phyloP scores from a whole-genome alignment of 92 coral and sea anemone species.

The Zoanthus sociatus region DNA sequence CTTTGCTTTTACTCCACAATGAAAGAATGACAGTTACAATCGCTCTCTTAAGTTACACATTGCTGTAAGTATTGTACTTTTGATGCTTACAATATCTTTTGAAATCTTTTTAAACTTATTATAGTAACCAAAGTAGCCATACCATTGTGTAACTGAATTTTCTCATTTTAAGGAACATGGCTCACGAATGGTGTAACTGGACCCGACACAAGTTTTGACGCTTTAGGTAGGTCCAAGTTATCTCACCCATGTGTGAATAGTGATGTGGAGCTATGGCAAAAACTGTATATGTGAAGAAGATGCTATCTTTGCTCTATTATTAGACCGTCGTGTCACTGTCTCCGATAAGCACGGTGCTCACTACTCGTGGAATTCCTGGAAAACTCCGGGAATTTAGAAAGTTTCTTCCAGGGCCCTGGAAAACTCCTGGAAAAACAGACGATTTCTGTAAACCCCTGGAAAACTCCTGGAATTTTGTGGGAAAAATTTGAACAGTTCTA shows the following conservation, averaged over 20 bases:
- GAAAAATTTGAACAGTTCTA: too few species aligned
- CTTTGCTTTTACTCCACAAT: constrained; percentile 4
- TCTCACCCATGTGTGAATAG: not conserved
- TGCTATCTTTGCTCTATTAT: too few species aligned
- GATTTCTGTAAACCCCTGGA: too few species aligned
- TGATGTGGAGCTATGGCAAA: not conserved
- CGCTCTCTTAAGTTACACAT: not conserved
- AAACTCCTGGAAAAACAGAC: too few species aligned
- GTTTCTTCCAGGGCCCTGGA: too few species aligned
- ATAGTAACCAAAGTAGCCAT: not conserved
- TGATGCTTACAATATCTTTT: not conserved
- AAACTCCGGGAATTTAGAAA: too few species aligned
- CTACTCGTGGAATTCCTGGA: too few species aligned
- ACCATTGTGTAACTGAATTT: not conserved
- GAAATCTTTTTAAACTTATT: not conserved
- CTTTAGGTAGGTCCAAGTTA: constrained; percentile 3
- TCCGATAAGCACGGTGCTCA: too few species aligned
- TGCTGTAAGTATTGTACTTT: not conserved
- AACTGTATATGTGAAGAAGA: not conserved
- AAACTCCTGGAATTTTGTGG: too few species aligned
- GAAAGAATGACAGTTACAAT: not conserved
- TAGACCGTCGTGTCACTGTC: too few species aligned
- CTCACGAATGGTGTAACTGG: constrained; percentile 24
- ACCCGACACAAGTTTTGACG: constrained; percentile 1
- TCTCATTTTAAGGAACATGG: constrained; percentile 30